Conservation (phyloP, 2,888 invertebrate genomes). For the Autographa gamma region DNA sequence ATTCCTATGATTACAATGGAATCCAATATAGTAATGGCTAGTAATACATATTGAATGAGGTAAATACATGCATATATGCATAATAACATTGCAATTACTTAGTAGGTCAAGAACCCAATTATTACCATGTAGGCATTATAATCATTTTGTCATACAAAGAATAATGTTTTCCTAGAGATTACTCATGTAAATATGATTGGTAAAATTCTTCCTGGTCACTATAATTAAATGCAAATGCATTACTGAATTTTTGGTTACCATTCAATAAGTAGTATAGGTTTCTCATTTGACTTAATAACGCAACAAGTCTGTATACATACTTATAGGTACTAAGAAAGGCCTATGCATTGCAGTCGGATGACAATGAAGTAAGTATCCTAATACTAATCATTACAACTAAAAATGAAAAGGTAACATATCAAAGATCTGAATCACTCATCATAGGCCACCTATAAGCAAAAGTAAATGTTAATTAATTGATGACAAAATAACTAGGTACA, state of each 20-base stretch:
- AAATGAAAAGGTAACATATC: not conserved
- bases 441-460: too few relatives aligned
- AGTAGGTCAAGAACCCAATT: slow-evolving; percentile 50
- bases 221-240: too few relatives aligned
- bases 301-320: too few relatives aligned
- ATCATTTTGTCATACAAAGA: not conserved
- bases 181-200: too few relatives aligned
- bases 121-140: slow-evolving; percentile 7
- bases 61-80: not conserved
- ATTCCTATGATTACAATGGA: not conserved
- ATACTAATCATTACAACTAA: not conserved
- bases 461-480: not conserved
- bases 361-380: too few relatives aligned
- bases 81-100: slow-evolving; percentile 17
- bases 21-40: slow-evolving; percentile 6
- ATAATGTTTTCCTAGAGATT: not conserved
- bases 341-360: too few relatives aligned
- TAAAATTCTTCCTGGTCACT: too few relatives aligned
- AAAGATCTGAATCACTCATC: not conserved
- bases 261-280: too few relatives aligned
- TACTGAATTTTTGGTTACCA: too few relatives aligned
- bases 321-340: too few relatives aligned
- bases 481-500: slow-evolving; percentile 1
- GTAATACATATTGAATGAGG: not conserved
- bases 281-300: too few relatives aligned